Percentiles rank a stretch among this genome's conserved stretches.
Conservation (phyloP, 2,113 vertebrate genomes). For the Crotalus horridus region DNA sequence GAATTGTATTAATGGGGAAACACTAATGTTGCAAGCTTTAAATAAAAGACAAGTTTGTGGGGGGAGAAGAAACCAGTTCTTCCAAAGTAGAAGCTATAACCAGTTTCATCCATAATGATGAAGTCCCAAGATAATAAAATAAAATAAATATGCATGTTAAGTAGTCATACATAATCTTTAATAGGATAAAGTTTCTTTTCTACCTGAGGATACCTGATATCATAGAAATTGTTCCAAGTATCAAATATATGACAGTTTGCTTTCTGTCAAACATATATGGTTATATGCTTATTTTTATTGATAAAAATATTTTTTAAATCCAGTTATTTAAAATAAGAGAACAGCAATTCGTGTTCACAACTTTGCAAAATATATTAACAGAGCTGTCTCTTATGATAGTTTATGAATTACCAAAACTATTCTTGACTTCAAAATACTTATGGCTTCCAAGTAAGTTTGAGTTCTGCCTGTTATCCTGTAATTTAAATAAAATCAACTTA, state of each 20-base stretch:
- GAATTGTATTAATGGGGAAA: not conserved
- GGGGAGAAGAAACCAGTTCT: not conserved
- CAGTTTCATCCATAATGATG: not conserved
- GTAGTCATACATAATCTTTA: not conserved
- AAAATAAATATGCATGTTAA: not conserved
- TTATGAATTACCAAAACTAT: slow-evolving; percentile 2
- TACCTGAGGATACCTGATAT: not conserved
- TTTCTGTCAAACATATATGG: not conserved
- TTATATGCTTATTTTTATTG: not conserved
- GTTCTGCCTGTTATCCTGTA: not conserved
- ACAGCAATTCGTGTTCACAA: not conserved
- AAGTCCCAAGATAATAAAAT: not conserved
- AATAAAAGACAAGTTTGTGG: not conserved
- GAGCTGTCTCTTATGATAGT: not conserved
- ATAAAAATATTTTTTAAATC: not conserved
- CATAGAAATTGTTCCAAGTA: not conserved
- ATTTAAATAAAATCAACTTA: slow-evolving; percentile 22
- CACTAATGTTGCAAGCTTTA: not conserved
- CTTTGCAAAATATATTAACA: not conserved
- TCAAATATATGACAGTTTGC: not conserved
- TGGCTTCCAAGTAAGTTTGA: not conserved
- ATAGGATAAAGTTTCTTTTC: not conserved
- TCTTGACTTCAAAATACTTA: slow-evolving; percentile 9
- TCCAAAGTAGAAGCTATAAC: not conserved
- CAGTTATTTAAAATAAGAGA: not conserved